Conservation (phyloP, 2,113 vertebrate species). For the Apus apus region DNA sequence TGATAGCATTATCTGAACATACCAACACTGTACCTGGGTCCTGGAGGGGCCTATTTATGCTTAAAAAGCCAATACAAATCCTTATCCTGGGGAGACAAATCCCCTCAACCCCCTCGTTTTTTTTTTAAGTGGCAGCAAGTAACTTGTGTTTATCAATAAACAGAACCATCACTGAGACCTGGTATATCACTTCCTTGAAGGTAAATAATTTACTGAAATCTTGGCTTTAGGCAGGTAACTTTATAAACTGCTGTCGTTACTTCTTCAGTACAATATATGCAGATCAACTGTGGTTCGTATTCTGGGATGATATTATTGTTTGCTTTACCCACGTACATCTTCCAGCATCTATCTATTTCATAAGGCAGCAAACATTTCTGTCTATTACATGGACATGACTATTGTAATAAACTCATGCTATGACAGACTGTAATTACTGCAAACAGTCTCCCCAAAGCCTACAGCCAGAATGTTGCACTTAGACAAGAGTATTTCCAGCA, state of each 20-base stretch:
- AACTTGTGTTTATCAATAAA: background rate
- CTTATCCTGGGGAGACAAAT: background rate
- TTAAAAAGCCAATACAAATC: background rate
- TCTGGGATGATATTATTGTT: constrained; percentile 11
- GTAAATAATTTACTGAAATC: background rate
- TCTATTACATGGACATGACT: constrained; percentile 21
- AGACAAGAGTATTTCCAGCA: background rate
- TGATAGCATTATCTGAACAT: background rate
- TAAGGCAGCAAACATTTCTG: constrained; percentile 47
- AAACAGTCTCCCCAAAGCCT: constrained; percentile 30
- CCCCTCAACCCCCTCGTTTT: background rate
- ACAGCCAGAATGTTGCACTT: constrained; percentile 23
- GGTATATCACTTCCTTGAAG: background rate
- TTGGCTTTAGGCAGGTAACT: constrained; percentile 27
- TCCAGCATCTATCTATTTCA: constrained; percentile 44
- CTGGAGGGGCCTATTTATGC: background rate
- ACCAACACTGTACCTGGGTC: background rate
- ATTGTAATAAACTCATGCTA: constrained; percentile 50
- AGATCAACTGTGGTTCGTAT: background rate
- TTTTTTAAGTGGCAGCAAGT: background rate
- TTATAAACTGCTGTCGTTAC: background rate
- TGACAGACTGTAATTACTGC: constrained; percentile 52
- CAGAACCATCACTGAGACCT: background rate
- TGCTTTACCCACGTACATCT: constrained; percentile 47
- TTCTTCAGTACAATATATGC: background rate